Conservation (phyloP, 2,797 vertebrate genomes). For the Scolopax rusticola region DNA sequence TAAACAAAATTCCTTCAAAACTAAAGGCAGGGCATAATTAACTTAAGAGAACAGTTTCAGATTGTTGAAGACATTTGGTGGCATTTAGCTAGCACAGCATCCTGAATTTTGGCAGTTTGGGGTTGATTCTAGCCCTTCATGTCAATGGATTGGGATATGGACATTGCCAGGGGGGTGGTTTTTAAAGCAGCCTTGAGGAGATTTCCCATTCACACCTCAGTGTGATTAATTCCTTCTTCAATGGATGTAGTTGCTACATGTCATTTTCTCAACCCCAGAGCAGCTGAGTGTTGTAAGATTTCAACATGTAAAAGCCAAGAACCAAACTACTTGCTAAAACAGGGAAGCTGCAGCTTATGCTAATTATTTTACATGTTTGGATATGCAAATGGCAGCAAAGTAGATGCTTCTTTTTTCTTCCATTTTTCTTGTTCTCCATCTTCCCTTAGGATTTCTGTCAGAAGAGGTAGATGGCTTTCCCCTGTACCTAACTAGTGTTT, state of each 20-base stretch:
- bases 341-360: conserved; percentile 29
- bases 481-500: background rate
- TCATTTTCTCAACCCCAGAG: conserved; percentile 28
- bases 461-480: background rate
- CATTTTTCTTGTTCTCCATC: background rate
- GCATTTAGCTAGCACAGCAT: background rate
- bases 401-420: background rate
- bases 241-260: conserved; percentile 33
- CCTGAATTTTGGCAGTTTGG: background rate
- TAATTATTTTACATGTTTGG: conserved; percentile 29
- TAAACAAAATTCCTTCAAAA: background rate
- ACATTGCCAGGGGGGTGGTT: background rate
- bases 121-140: background rate
- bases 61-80: background rate
- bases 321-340: conserved; percentile 18
- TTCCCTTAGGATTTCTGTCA: background rate
- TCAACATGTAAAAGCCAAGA: conserved; percentile 3
- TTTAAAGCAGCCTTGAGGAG: conserved; percentile 37
- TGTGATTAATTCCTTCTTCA: conserved; percentile 32
- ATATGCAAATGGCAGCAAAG: conserved; percentile 12
- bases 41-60: background rate
- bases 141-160: background rate
- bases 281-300: conserved; percentile 1
- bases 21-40: background rate
- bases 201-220: conserved; percentile 32